These are phyloP conservation scores for Bos taurus DNA, from an alignment of 2,113 vertebrate species.

Conservation along the genomic window ARS-UCD2.0 NC_037328.1:106738001-106738500, in stretches of 20 bases:
- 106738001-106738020: background rate
- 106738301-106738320: background rate
- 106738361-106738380: background rate
- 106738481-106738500: background rate
- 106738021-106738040: background rate
- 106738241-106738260: background rate
- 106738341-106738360: background rate
- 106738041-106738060: background rate
- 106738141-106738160: background rate
- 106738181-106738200: background rate
- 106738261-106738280: background rate
- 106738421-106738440: background rate
- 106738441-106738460: background rate
- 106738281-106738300: background rate
- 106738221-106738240: background rate
- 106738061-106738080: background rate
- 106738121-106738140: background rate
- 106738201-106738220: background rate
- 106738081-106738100: background rate
- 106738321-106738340: background rate
- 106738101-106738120: background rate
- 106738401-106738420: background rate
- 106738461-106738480: background rate
- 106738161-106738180: background rate
- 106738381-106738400: background rate